Percentiles rank a stretch among this genome's conserved stretches.
These are phyloP conservation scores for Chrosomus eos DNA, from an alignment of 2,797 vertebrate genomes.

Conservation along the genomic window DNA sequence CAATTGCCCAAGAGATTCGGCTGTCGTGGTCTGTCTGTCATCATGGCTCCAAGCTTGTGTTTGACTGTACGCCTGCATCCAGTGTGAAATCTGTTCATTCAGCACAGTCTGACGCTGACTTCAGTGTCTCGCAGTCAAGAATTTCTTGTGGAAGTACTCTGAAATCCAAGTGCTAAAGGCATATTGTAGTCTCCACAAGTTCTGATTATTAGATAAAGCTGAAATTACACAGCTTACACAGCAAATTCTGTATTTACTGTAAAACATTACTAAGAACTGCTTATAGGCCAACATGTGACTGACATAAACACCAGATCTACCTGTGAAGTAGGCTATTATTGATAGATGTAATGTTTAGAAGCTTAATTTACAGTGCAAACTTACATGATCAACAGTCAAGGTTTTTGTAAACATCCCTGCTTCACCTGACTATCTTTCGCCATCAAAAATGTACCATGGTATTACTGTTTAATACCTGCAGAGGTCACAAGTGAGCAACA, in stretches of 20 bases:
- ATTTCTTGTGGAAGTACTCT: background rate
- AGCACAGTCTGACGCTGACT: constrained; percentile 4
- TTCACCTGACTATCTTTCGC: background rate
- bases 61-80: constrained; percentile 13
- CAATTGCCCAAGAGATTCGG: constrained; percentile 3
- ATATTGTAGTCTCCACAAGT: constrained; percentile 17
- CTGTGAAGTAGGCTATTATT: background rate
- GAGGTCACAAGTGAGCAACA: background rate
- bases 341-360: background rate
- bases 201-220: background rate
- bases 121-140: background rate
- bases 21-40: constrained; percentile 50
- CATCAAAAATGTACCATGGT: background rate
- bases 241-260: background rate
- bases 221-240: background rate
- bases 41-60: constrained; percentile 38
- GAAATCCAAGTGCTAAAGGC: background rate
- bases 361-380: background rate
- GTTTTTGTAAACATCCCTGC: background rate
- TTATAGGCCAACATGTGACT: background rate
- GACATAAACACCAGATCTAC: background rate
- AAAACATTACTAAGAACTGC: background rate
- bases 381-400: background rate
- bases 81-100: constrained; percentile 40
- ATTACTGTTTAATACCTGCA: background rate